Percentiles rank a stretch among this genome's conserved stretches.
These are phyloP conservation scores for Pampus argenteus DNA, from an alignment of 2,797 vertebrate genomes.

Conservation along the genomic window DNA sequence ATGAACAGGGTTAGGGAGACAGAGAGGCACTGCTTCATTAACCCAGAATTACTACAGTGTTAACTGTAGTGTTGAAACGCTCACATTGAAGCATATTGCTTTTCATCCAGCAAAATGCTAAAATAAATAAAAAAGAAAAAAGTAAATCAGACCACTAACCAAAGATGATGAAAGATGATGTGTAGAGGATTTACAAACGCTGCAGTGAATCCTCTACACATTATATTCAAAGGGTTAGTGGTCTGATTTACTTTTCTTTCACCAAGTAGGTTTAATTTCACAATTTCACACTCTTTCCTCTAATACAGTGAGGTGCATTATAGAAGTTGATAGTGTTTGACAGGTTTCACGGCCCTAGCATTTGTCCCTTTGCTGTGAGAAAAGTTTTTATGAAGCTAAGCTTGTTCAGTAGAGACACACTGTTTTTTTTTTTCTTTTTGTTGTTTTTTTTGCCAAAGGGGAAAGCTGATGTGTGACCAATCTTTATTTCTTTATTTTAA, in stretches of 20 bases:
- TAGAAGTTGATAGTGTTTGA: conserved; percentile 8
- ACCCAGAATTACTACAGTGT: conserved; percentile 39
- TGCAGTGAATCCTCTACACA: no score
- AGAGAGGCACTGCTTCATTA: conserved; percentile 49
- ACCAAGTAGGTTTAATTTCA: not conserved
- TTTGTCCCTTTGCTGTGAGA: conserved; percentile 13
- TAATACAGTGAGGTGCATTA: not conserved
- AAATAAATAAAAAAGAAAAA: no score
- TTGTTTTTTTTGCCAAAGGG: conserved; percentile 42
- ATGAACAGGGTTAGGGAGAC: conserved; percentile 47
- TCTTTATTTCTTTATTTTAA: conserved; percentile 41
- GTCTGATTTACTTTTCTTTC: no score
- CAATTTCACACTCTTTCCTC: not conserved
- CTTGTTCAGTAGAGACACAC: conserved; percentile 6
- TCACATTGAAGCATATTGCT: not conserved
- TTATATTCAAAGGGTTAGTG: no score
- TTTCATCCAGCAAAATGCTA: not conserved
- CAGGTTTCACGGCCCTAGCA: not conserved
- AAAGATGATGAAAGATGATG: no score
- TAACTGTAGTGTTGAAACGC: conserved; percentile 26
- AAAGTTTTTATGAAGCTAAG: conserved; percentile 20
- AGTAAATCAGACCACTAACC: no score
- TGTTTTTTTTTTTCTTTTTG: no score
- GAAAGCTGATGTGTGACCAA: conserved; percentile 36
- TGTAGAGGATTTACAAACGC: no score